These are phyloP conservation scores for Eurystomus glaucurus DNA, from an alignment of 2,797 vertebrate genomes.

Conservation along the genomic window DNA sequence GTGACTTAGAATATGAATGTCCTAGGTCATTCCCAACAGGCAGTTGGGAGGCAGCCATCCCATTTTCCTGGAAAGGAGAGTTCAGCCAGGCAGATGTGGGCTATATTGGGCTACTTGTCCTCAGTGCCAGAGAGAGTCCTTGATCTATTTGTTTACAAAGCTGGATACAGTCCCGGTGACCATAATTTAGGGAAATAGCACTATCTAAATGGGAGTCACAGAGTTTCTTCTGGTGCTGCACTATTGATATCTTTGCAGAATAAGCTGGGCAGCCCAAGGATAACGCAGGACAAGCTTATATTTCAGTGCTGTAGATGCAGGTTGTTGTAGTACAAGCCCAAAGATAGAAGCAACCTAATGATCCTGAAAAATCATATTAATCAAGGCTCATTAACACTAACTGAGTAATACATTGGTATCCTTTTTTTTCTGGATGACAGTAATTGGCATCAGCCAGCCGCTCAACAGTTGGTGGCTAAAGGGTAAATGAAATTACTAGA, in stretches of 20 bases:
- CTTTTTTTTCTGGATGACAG: not conserved
- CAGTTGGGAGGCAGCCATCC: not conserved
- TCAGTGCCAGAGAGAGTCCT: not conserved
- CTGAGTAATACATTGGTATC: not conserved
- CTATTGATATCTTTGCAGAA: not conserved
- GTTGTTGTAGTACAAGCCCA: not conserved
- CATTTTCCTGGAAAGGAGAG: not conserved
- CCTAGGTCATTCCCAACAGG: not conserved
- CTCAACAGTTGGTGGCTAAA: not conserved
- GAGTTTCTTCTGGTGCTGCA: not conserved
- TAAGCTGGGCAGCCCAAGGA: not conserved
- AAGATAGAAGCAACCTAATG: not conserved
- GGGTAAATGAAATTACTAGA: not conserved
- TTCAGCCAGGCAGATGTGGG: not conserved
- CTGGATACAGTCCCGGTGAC: not conserved
- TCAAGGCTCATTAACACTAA: not conserved
- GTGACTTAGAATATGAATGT: not conserved
- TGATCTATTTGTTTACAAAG: not conserved
- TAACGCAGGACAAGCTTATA: accelerated
- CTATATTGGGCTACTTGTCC: not conserved
- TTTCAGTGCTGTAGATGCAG: not conserved
- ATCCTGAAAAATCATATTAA: constrained; percentile 5
- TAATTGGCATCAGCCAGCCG: not conserved
- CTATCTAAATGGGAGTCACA: not conserved
- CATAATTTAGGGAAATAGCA: not conserved